Evolutionary conservation across 2,113 vertebrate genomes (phyloP).

Genomic region (Cololabis saira): DNA sequence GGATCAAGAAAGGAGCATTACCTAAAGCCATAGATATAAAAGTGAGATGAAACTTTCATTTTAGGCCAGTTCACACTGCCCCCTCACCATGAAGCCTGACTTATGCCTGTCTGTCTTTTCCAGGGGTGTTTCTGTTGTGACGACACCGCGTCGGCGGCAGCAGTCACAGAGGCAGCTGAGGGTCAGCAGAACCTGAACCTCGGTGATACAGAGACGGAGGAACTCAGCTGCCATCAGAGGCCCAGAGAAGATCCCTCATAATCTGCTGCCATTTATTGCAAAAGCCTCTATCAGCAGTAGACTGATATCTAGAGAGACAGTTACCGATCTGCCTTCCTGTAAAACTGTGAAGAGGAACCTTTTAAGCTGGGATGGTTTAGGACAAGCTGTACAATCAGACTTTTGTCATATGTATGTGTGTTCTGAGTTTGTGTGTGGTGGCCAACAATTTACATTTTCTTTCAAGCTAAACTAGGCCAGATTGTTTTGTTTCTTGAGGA

Average conservation of each 20-base stretch:
- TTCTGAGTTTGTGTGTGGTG: slow-evolving; percentile 7
- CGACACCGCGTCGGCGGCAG: slow-evolving; percentile 63
- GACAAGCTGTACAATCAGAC: neutral
- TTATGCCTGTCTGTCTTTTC: slow-evolving; percentile 17
- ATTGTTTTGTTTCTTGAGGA: neutral
- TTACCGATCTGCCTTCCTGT: neutral
- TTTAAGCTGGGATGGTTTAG: neutral
- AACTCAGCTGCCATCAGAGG: slow-evolving; percentile 58
- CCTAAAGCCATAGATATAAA: slow-evolving; percentile 86
- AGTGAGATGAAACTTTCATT: slow-evolving; percentile 67
- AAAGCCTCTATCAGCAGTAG: neutral
- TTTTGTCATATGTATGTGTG: slow-evolving; percentile 16
- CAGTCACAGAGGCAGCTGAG: slow-evolving; percentile 75
- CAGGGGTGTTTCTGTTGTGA: slow-evolving; percentile 90
- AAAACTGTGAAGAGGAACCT: neutral
- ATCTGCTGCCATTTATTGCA: slow-evolving; percentile 9
- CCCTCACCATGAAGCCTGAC: neutral
- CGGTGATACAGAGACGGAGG: slow-evolving; percentile 72
- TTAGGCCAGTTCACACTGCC: neutral
- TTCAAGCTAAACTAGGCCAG: neutral
- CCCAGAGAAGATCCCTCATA: slow-evolving; percentile 52
- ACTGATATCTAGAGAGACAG: slow-evolving; percentile 9
- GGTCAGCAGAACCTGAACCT: slow-evolving; percentile 82
- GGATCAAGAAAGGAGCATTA: slow-evolving; percentile 87
- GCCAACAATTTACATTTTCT: slow-evolving; percentile 2